These are phyloP conservation scores for Drosophila mulleri DNA, from an alignment of 2,888 invertebrate genomes.

Conservation along the genomic window DNA sequence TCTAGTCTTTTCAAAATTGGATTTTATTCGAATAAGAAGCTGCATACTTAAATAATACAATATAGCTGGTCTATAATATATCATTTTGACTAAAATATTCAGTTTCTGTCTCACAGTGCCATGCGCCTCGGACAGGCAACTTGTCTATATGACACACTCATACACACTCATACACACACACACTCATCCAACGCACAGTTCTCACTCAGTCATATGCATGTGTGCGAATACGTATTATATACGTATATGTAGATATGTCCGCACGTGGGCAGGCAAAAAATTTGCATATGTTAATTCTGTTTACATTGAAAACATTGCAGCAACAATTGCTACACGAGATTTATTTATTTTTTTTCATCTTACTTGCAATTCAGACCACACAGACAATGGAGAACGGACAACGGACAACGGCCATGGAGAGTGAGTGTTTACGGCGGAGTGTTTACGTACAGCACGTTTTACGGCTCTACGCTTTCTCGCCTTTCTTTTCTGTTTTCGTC, in stretches of 20 bases:
- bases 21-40: background rate
- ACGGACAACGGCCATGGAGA: constrained; percentile 17
- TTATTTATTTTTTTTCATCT: constrained; percentile 19
- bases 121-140: constrained; percentile 47
- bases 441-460: constrained; percentile 69
- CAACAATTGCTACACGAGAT: constrained; percentile 66
- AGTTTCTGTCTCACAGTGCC: background rate
- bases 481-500: constrained; percentile 2
- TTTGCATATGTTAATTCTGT: constrained; percentile 80
- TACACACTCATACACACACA: constrained; percentile 10
- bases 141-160: constrained; percentile 52
- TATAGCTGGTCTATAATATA: background rate
- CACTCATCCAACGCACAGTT: constrained; percentile 3
- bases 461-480: constrained; percentile 31
- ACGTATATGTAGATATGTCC: background rate
- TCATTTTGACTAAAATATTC: background rate
- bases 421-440: constrained; percentile 15
- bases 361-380: constrained; percentile 61
- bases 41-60: background rate
- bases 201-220: constrained; percentile 29
- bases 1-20: background rate
- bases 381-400: constrained; percentile 18
- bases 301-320: constrained; percentile 77
- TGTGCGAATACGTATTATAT: background rate
- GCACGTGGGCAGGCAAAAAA: constrained; percentile 53